Evolutionary conservation across 92 coral and sea anemone species (phyloP), one percentile per base, ranked within the genome.

Genomic region (Epizoanthus stellaris): DNA sequence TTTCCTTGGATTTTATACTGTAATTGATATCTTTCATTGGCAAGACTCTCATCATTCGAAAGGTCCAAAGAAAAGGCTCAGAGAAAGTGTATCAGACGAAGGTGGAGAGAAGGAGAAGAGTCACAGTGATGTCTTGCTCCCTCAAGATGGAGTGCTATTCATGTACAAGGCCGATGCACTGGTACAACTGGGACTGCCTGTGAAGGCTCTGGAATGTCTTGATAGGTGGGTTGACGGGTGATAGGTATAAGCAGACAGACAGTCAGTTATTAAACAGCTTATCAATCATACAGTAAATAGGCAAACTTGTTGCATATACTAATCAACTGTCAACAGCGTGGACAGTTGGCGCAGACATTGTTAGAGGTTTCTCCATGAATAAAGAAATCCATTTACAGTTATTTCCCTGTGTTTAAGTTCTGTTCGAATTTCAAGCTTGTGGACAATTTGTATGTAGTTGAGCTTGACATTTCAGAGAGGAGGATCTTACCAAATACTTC

Each of bases 161-260:
- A 73, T 92, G 80, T 88, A 87, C 60, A 88, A 92, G 87, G 90
- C 94, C 0, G 92, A 85, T 66, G 94, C 92, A 17, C 61, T 90
- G 77, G 77, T 69, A 38, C 89, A 88, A 17, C 89, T 92, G 61
- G 82, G 91, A 25, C 86, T 62, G 70, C 89, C 94, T 25, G 47
- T 94, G 56, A 85, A 88, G 68, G 95, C 98, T 20, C 60, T 88
- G 19, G 92, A 86, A 53, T 88, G 86, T 14, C 86, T 92, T 5
- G 90, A 90, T 71, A 93, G 91, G 98, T 94, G 58, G 6, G 83
- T 16, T 40, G 19, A 57, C 11, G 47, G 4, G 17, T 45, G 38
- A n/a, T 4, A 12, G 60, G 21, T 5, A 38, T 0, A 70, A 6
- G 76, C 53, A 11, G 20, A 40, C 13, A 71, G 45, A 3, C 7